Base-by-base conservation (phyloP, 2,113 vertebrate genomes). In the Mesoclemmys tuberculata region DNA sequence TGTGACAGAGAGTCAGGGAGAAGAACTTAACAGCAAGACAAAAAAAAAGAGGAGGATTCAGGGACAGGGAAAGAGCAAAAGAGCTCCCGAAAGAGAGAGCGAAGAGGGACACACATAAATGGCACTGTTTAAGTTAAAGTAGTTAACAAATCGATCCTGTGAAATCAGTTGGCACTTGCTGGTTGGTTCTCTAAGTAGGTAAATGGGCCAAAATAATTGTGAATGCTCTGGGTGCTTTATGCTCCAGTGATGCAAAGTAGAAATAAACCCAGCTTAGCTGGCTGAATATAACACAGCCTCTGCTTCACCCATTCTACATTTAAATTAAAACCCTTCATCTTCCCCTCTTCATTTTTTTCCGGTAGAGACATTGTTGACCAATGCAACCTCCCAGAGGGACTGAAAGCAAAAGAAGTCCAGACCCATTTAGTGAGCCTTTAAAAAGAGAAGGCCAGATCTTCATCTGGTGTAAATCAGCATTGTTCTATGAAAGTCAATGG, bases 321-420 rank as follows among this genome's bases (percentile, higher is more conserved):
- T 11, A 24, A 11, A 8, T 35, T 10, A 1, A 71, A 82, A 48
- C 0, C 0, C 55, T 68, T 46, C 3, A 0, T 0, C 78, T 2
- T 18, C 80, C n/a, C 3, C 1, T 24, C 5, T 48, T 41, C 16
- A 6, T 58, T 0, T 61, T 31, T 6, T 87, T 79, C 87, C 29
- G 22, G 3, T 1, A 3, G 29, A 35, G 12, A 4, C 2, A 41
- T 4, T 88, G 78, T 85, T 2, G 3, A 74, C 58, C 41, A 24
- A 0, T 0, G n/a, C 0, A 1, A 64, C 5, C 83, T 82, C 90
- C 21, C 2, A 27, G 10, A 8, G 22, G 89, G 79, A 81, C 78
- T 82, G 81, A 75, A 75, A 92, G 79, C 0, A 3, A 64, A 52
- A 54, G 49, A 54, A 51, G 68, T 56, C 41, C 21, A 44, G 56